Conservation (phyloP, 1,140 invertebrate species). For the Epicauta chinensis region DNA sequence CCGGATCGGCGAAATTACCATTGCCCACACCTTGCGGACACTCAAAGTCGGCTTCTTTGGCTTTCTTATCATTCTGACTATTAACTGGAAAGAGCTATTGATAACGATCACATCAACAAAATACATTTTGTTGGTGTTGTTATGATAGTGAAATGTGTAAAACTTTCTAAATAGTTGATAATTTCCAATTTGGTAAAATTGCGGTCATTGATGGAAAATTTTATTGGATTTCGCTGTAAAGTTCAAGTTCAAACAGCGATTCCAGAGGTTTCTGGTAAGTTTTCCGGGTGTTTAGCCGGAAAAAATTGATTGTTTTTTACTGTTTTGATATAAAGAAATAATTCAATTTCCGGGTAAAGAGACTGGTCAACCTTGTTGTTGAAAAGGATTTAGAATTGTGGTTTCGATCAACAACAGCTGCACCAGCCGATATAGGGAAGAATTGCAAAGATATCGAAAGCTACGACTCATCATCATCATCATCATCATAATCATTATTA, state of each 20-base stretch:
- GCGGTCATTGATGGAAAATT: constrained; percentile 11
- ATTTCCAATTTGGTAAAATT: constrained; percentile 3
- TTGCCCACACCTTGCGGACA: constrained; percentile 73
- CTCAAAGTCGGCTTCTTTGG: constrained; percentile 49
- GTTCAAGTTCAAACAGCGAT: constrained; percentile 13
- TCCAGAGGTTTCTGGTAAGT: neutral
- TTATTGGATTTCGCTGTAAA: neutral
- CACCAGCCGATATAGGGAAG: neutral
- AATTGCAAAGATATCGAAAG: constrained; percentile 11
- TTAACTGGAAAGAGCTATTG: constrained; percentile 34
- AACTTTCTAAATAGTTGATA: too few species aligned
- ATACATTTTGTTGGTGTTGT: too few species aligned
- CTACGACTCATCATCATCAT: constrained; percentile 2
- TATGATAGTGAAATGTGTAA: too few species aligned
- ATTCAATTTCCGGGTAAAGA: neutral
- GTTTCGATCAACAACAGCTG: neutral
- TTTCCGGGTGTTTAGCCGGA: neutral
- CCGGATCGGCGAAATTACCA: constrained; percentile 86
- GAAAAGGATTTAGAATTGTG: neutral
- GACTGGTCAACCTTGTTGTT: constrained; percentile 9
- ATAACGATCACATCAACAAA: constrained; percentile 13
- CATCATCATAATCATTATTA: neutral
- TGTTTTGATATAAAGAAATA: neutral
- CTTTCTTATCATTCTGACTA: constrained; percentile 27
- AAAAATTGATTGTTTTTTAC: neutral